Conservation (phyloP, 2,888 invertebrate genomes). For the Microctonus hyperodae region DNA sequence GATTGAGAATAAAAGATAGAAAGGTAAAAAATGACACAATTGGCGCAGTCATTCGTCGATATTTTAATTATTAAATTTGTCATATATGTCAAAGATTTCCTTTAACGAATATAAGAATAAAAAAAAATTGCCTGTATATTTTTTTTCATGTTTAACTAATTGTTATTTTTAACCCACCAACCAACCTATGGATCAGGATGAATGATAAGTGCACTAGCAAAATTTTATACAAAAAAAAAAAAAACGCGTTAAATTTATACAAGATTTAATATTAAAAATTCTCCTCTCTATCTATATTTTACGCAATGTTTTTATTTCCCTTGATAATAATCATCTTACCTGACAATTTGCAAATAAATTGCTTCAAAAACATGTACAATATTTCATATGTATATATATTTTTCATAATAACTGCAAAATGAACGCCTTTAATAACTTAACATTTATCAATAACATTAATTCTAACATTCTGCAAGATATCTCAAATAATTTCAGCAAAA, state of each 20-base stretch:
- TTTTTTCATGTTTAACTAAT: not conserved
- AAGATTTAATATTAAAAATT: not conserved
- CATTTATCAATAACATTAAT: not conserved
- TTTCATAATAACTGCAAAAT: not conserved
- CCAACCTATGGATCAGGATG: conserved; percentile 39
- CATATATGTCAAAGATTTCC: not conserved
- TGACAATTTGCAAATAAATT: conserved; percentile 9
- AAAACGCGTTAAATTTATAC: conserved; percentile 15
- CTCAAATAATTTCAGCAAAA: not conserved
- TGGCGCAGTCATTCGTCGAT: not conserved
- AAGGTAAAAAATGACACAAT: not conserved
- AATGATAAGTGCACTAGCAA: conserved; percentile 15
- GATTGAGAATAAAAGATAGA: not conserved
- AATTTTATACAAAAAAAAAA: conserved; percentile 6
- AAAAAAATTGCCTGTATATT: not conserved
- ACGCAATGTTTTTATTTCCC: not conserved
- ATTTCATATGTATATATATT: conserved; percentile 4
- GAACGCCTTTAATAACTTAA: conserved; percentile 1
- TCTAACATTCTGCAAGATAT: not conserved
- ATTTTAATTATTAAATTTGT: not conserved
- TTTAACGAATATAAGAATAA: not conserved
- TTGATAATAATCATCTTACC: conserved; percentile 20
- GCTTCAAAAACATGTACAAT: not conserved
- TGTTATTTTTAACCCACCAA: conserved; percentile 38
- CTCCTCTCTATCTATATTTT: conserved; percentile 5